Evolutionary conservation across 2,797 vertebrate genomes (phyloP).

Genomic region (Chelmon rostratus): DNA sequence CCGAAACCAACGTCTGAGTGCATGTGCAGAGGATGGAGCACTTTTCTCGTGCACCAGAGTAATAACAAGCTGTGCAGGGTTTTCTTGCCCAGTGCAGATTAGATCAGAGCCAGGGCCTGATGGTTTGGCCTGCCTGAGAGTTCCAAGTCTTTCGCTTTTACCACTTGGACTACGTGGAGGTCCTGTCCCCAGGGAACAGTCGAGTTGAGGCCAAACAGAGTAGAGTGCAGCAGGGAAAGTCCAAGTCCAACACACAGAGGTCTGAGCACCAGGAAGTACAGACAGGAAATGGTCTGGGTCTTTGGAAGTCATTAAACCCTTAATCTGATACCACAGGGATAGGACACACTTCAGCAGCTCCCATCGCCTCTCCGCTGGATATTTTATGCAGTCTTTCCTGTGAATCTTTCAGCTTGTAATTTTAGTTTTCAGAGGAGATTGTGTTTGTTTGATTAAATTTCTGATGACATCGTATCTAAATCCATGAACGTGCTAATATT

Average conservation of each 20-base stretch:
- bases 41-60: conserved; percentile 62
- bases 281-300: conserved; percentile 77
- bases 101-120: conserved; percentile 72
- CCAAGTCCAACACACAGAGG: conserved; percentile 60
- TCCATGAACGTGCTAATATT: conserved; percentile 27
- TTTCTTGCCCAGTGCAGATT: conserved; percentile 76
- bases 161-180: conserved; percentile 63
- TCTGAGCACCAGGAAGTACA: conserved; percentile 69
- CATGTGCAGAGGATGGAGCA: conserved; percentile 59
- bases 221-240: conserved; percentile 61
- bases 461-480: conserved; percentile 32
- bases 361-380: conserved; percentile 38
- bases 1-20: conserved; percentile 61
- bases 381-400: conserved; percentile 50
- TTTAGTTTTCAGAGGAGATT: background rate
- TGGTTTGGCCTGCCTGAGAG: conserved; percentile 67
- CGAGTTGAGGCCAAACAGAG: conserved; percentile 49
- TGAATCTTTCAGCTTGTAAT: conserved; percentile 30
- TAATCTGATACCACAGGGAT: conserved; percentile 68
- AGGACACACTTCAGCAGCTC: conserved; percentile 57
- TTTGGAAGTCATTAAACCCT: conserved; percentile 80
- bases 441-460: conserved; percentile 48
- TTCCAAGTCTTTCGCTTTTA: conserved; percentile 67
- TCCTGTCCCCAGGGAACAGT: conserved; percentile 60
- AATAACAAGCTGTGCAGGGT: conserved; percentile 76